phyloP scores from a whole-genome alignment of 2,113 vertebrate genomes.

The Hippocampus barbouri region DNA sequence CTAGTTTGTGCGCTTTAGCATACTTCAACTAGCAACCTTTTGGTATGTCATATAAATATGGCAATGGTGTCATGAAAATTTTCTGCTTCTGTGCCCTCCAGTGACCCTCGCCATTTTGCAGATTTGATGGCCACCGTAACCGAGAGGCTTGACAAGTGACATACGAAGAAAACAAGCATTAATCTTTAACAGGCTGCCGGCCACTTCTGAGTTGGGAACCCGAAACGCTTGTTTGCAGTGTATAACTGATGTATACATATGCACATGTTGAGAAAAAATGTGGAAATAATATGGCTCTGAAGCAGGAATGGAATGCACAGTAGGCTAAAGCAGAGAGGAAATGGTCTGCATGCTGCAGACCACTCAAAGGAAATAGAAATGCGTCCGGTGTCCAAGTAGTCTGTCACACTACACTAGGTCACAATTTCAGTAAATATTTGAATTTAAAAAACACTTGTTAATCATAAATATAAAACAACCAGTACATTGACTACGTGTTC shows the following conservation, averaged over 20 bases:
- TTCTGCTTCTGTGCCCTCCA: slow-evolving; percentile 36
- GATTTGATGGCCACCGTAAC: slow-evolving; percentile 34
- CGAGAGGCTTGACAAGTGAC: slow-evolving; percentile 41
- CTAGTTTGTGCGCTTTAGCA: too few species aligned
- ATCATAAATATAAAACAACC: not conserved
- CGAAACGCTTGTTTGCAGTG: slow-evolving; percentile 26
- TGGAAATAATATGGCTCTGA: slow-evolving; percentile 14
- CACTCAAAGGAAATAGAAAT: slow-evolving; percentile 45
- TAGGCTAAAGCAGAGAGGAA: slow-evolving; percentile 48
- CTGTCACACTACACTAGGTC: not conserved
- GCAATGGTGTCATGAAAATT: not conserved
- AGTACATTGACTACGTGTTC: not conserved
- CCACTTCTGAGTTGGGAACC: slow-evolving; percentile 46
- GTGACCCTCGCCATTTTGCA: slow-evolving; percentile 22
- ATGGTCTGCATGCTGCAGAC: slow-evolving; percentile 46
- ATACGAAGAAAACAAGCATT: slow-evolving; percentile 57
- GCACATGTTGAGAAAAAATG: not conserved
- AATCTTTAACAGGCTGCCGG: slow-evolving; percentile 62
- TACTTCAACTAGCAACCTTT: not conserved
- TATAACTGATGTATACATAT: not conserved
- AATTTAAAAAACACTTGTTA: not conserved
- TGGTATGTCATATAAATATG: not conserved
- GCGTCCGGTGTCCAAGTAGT: not conserved
- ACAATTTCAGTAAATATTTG: not conserved
- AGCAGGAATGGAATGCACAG: slow-evolving; percentile 23